Evolutionary conservation across 2,888 invertebrate species (phyloP).

Genomic region (Drosophila stalkeri): DNA sequence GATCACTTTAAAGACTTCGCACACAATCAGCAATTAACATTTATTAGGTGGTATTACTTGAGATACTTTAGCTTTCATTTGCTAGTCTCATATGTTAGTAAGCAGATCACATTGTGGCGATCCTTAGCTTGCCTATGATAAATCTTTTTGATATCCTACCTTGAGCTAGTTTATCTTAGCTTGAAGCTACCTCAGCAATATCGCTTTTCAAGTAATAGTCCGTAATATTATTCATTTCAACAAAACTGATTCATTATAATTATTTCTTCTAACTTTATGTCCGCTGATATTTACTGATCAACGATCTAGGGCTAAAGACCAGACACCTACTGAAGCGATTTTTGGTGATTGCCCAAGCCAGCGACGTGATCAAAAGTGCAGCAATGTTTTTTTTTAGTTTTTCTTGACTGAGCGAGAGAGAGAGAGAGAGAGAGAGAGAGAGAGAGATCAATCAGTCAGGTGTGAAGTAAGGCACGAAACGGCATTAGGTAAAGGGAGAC

Average conservation of each 20-base stretch:
- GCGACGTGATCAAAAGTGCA: constrained; percentile 72
- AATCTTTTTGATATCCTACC: too few species aligned
- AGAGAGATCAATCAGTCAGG: constrained; percentile 79
- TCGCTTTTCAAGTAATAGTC: background rate
- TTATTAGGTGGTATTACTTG: too few species aligned
- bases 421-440: too few species aligned
- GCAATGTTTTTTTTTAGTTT: constrained; percentile 15
- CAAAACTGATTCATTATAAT: constrained; percentile 9
- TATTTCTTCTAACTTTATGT: constrained; percentile 12
- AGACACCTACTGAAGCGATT: constrained; percentile 53
- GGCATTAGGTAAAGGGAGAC: constrained; percentile 24
- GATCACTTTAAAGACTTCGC: background rate
- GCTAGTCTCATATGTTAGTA: background rate
- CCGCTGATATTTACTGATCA: constrained; percentile 42
- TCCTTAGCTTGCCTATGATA: background rate
- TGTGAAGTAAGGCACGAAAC: constrained; percentile 75
- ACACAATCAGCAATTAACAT: background rate
- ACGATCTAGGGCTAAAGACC: constrained; percentile 38
- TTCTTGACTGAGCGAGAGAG: constrained; percentile 17
- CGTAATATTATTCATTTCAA: background rate
- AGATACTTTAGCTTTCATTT: background rate
- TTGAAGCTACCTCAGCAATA: background rate
- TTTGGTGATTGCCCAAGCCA: constrained; percentile 27
- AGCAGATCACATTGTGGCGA: background rate
- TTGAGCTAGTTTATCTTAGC: too few species aligned